Evolutionary conservation across 2,113 vertebrate genomes (phyloP).

Genomic region (Eclectus roratus): DNA sequence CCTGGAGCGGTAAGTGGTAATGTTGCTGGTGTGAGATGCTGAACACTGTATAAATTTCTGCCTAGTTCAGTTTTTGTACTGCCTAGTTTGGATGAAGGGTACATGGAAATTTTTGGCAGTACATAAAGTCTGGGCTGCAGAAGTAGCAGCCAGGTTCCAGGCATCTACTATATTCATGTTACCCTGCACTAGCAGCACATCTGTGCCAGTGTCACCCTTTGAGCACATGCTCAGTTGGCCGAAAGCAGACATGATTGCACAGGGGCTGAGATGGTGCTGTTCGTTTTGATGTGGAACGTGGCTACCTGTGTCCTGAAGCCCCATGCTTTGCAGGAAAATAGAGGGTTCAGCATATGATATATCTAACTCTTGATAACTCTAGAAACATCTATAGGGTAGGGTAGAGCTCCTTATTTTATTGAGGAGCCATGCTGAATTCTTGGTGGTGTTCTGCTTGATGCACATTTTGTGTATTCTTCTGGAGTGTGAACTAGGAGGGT

Average conservation of each 20-base stretch:
- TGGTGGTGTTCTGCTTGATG: neutral
- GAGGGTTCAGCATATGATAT: neutral
- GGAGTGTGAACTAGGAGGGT: neutral
- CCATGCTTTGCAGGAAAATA: neutral
- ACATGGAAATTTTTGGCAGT: neutral
- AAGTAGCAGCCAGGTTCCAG: neutral
- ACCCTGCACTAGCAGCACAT: neutral
- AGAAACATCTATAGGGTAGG: neutral
- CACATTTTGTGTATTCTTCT: neutral
- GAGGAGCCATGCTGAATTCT: neutral
- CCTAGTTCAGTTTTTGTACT: neutral
- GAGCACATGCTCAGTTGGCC: neutral
- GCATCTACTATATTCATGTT: neutral
- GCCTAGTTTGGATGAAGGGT: neutral
- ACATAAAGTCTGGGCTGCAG: neutral
- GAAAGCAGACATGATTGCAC: neutral
- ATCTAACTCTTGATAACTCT: neutral
- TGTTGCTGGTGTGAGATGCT: neutral
- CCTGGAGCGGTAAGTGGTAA: neutral
- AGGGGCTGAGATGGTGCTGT: neutral
- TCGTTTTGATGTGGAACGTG: neutral
- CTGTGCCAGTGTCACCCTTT: neutral
- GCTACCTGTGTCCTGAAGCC: neutral
- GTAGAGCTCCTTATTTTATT: neutral
- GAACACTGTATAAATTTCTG: neutral